phyloP scores from a whole-genome alignment of 1,140 invertebrate genomes.

The Penaeus indicus region DNA sequence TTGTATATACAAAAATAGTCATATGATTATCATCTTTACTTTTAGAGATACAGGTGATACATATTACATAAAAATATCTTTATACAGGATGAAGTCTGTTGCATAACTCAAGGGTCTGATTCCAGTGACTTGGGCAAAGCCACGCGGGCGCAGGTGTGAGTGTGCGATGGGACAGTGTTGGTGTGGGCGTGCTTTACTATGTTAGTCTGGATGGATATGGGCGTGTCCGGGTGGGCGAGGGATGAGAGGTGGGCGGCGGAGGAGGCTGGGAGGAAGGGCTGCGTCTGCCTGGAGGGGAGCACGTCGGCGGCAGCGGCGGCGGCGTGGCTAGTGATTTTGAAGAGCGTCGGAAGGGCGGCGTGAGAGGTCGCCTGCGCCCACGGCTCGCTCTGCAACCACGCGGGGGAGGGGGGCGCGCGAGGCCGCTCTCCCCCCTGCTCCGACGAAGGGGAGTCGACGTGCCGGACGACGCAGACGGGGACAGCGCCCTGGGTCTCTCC shows the following conservation, averaged over 20 bases:
- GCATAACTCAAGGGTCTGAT: background rate
- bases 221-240: background rate
- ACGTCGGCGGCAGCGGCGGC: background rate
- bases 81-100: background rate
- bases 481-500: too few relatives aligned
- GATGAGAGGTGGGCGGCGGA: background rate
- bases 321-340: background rate
- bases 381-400: background rate
- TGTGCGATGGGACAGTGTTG: background rate
- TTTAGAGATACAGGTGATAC: too few relatives aligned
- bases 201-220: background rate
- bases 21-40: too few relatives aligned
- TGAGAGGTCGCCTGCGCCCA: background rate
- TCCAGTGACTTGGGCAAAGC: too few relatives aligned
- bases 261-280: background rate
- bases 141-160: background rate
- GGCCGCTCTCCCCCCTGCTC: conserved; percentile 8
- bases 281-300: background rate
- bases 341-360: conserved; percentile 6
- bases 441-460: background rate
- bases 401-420: background rate
- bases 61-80: background rate
- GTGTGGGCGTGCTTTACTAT: conserved; percentile 18
- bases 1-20: too few relatives aligned
- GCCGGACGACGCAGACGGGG: too few relatives aligned